Evolutionary conservation across 2,113 vertebrate genomes (phyloP), one percentile per base, ranked within the genome.

Genomic region (Catagonus wagneri): DNA sequence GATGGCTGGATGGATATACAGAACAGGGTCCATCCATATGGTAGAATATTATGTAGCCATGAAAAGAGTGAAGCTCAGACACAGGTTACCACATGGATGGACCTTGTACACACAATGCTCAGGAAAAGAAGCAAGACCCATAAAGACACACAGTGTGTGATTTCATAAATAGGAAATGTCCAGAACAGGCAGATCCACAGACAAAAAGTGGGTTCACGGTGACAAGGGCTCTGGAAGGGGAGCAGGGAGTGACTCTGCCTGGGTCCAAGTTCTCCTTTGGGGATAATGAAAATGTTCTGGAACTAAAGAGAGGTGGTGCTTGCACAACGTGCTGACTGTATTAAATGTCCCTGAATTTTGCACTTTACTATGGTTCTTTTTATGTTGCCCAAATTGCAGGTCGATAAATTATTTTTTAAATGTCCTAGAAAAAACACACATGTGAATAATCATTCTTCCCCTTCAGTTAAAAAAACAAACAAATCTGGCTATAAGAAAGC

Each of bases 311-410:
- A 44, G 15, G 52, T 3, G 66, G 4, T 3, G 10, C 2, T 16
- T 1, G 6, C 0, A 14, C 7, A 32, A 29, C 12, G 0, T 4
- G 4, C 4, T 1, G 7, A 54, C 2, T 1, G 13, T 7, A 8
- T 13, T 20, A 15, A 36, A 54, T 2, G 2, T 4, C 74, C 3
- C 32, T 29, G 60, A 29, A 36, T 22, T 23, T 36, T 23, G 22
- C 8, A 11, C 8, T 6, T 4, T 10, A 34, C 7, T 61, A 29
- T 10, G 4, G 1, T n/a, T 23, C 15, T 29, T 23, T 50, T 14
- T 10, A 39, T 4, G 2, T 34, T 19, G 2, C 0, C 6, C 3
- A 54, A 50, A 50, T 20, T 19, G 34, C n/a, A 78, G 6, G 0
- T 78, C 50, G 56, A 34, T 14, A 56, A 56, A 34, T 78, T 56